Evolutionary conservation across 2,888 invertebrate species (phyloP).

Genomic region (Agapostemon virescens): DNA sequence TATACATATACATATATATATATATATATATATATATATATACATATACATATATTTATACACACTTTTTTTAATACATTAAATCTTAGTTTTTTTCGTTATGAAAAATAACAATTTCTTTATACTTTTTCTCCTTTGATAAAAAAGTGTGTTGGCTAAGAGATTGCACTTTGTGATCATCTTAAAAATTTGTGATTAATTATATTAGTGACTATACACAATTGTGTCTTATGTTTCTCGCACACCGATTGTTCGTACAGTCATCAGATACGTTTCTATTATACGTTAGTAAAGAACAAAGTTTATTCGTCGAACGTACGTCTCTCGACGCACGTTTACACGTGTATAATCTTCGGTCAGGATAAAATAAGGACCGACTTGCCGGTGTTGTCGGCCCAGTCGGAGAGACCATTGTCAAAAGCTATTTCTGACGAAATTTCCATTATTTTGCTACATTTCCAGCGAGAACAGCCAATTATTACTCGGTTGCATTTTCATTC

Average conservation of each 20-base stretch:
- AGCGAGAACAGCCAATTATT: not conserved
- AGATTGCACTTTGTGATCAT: slow-evolving; percentile 81
- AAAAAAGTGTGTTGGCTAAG: slow-evolving; percentile 79
- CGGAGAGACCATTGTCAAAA: slow-evolving; percentile 18
- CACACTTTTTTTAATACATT: slow-evolving; percentile 70
- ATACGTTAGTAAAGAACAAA: slow-evolving; percentile 65
- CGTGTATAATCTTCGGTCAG: slow-evolving; percentile 56
- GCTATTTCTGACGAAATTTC: slow-evolving; percentile 1
- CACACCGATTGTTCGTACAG: slow-evolving; percentile 68
- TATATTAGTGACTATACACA: slow-evolving; percentile 71
- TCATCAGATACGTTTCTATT: slow-evolving; percentile 65
- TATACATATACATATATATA: slow-evolving; percentile 25
- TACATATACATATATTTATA: no score
- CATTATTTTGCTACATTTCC: not conserved
- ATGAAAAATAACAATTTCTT: slow-evolving; percentile 80
- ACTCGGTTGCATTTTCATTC: not conserved
- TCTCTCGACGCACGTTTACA: slow-evolving; percentile 22
- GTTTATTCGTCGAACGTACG: slow-evolving; percentile 58
- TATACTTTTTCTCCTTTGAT: slow-evolving; percentile 76
- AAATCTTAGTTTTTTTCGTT: slow-evolving; percentile 75
- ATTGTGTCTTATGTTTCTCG: slow-evolving; percentile 60
- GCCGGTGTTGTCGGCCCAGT: slow-evolving; percentile 47
- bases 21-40: not conserved
- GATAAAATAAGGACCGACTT: slow-evolving; percentile 59
- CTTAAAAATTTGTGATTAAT: slow-evolving; percentile 76